Evolutionary conservation across 2,797 vertebrate species (phyloP).

Genomic region (Lateolabrax maculatus): DNA sequence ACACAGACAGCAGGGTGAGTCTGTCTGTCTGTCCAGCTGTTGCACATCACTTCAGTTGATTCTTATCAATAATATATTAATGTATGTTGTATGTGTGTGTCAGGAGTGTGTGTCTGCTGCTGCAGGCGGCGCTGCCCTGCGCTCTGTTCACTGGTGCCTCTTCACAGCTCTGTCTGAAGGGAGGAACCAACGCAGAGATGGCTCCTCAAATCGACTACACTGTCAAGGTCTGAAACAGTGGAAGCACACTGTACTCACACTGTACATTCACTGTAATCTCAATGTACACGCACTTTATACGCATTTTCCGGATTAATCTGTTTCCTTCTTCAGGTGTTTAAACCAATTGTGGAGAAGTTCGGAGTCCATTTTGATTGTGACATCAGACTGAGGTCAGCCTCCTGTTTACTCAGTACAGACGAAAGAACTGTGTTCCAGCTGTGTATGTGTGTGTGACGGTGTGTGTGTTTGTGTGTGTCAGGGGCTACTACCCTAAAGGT

Average conservation of each 20-base stretch:
- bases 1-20: constrained; percentile 96
- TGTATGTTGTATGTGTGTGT: constrained; percentile 22
- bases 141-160: constrained; percentile 90
- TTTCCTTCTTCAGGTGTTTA: constrained; percentile 90
- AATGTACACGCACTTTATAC: background rate
- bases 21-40: background rate
- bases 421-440: background rate
- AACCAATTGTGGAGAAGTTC: constrained; percentile 93
- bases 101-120: constrained; percentile 95
- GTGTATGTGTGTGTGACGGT: background rate
- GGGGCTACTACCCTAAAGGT: constrained; percentile 97
- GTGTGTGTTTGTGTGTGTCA: constrained; percentile 53
- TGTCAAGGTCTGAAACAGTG: constrained; percentile 82
- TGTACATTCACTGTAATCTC: background rate
- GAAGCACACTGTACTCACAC: background rate
- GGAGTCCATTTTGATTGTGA: constrained; percentile 93
- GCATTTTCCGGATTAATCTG: too few relatives aligned
- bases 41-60: too few relatives aligned
- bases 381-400: constrained; percentile 91
- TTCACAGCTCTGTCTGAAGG: constrained; percentile 92
- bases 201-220: constrained; percentile 98
- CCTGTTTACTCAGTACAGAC: background rate
- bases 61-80: too few relatives aligned
- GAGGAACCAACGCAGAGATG: constrained; percentile 98
- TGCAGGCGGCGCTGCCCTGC: constrained; percentile 95